Evolutionary conservation across 2,888 invertebrate species (phyloP).

Genomic region (Oscheius sp.): DNA sequence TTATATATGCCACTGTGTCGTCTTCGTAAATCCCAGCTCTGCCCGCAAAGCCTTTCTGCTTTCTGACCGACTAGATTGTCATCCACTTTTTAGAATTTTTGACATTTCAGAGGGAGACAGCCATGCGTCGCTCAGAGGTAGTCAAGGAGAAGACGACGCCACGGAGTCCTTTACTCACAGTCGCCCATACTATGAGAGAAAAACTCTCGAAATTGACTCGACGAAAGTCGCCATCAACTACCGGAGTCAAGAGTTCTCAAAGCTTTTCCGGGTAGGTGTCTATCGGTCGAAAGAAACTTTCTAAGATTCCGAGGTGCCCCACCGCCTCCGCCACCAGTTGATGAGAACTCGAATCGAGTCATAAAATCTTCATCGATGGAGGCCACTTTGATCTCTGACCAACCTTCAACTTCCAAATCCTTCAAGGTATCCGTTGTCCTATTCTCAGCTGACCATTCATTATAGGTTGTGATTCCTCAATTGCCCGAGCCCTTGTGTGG

Average conservation of each 20-base stretch:
- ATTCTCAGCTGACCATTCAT: background rate
- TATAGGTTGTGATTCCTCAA: conserved; percentile 51
- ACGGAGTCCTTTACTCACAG: conserved; percentile 67
- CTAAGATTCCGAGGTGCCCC: conserved; percentile 23
- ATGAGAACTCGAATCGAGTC: conserved; percentile 58
- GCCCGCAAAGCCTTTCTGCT: conserved; percentile 5
- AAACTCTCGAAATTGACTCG: conserved; percentile 52
- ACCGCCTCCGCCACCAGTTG: conserved; percentile 44
- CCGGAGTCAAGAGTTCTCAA: conserved; percentile 46
- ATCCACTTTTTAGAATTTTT: conserved; percentile 13
- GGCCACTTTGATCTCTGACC: conserved; percentile 34
- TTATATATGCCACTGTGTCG: conserved; percentile 33
- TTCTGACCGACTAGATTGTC: conserved; percentile 15
- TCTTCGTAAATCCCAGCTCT: conserved; percentile 19
- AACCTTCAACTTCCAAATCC: conserved; percentile 35
- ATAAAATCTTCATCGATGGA: conserved; percentile 60
- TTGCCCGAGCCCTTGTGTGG: conserved; percentile 45
- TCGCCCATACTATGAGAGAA: conserved; percentile 68
- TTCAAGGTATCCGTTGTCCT: background rate
- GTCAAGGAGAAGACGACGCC: conserved; percentile 47
- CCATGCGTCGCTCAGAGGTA: conserved; percentile 22
- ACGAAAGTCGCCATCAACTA: conserved; percentile 3
- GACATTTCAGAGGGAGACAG: background rate
- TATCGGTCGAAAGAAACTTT: background rate
- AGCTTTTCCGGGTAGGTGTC: conserved; percentile 51